Evolutionary conservation across 1,140 invertebrate genomes (phyloP).

Genomic region (Trichogramma pretiosum): DNA sequence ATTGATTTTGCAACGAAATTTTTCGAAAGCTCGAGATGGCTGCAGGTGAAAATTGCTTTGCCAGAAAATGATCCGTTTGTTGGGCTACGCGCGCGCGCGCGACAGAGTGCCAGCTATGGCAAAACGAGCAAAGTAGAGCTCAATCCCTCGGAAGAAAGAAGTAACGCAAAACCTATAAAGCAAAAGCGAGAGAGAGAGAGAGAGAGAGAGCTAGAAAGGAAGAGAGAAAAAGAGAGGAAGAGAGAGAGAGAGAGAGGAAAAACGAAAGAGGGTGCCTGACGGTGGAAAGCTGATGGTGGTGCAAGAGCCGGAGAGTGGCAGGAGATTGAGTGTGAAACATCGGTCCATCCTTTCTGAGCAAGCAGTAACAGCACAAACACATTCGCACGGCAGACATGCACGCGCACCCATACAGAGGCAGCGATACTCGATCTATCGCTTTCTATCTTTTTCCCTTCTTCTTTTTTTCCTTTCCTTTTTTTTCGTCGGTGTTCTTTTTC

Average conservation of each 20-base stretch:
- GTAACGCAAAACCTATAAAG: conserved; percentile 15
- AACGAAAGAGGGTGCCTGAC: conserved; percentile 1
- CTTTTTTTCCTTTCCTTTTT: conserved; percentile 1
- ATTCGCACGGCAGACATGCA: too few relatives aligned
- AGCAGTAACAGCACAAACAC: too few relatives aligned
- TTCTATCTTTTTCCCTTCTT: background rate
- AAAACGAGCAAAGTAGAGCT: background rate
- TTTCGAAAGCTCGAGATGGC: too few relatives aligned
- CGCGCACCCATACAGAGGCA: conserved; percentile 15
- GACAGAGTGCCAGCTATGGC: background rate
- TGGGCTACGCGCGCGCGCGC: background rate
- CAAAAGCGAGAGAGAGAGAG: background rate
- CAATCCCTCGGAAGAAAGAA: conserved; percentile 8
- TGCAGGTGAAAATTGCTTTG: conserved; percentile 2
- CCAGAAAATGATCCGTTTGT: conserved; percentile 14
- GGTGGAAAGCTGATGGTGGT: background rate
- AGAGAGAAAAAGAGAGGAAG: background rate
- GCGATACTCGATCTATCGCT: conserved; percentile 23
- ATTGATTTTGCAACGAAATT: too few relatives aligned
- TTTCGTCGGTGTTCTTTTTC: background rate
- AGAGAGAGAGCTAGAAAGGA: background rate
- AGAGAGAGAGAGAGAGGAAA: conserved; percentile 4
- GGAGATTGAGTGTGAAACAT: conserved; percentile 36
- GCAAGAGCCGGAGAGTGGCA: conserved; percentile 24
- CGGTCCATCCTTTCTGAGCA: conserved; percentile 26